These are phyloP conservation scores for Cyrtonyx montezumae DNA, from an alignment of 2,113 vertebrate species.

Conservation along the genomic window DNA sequence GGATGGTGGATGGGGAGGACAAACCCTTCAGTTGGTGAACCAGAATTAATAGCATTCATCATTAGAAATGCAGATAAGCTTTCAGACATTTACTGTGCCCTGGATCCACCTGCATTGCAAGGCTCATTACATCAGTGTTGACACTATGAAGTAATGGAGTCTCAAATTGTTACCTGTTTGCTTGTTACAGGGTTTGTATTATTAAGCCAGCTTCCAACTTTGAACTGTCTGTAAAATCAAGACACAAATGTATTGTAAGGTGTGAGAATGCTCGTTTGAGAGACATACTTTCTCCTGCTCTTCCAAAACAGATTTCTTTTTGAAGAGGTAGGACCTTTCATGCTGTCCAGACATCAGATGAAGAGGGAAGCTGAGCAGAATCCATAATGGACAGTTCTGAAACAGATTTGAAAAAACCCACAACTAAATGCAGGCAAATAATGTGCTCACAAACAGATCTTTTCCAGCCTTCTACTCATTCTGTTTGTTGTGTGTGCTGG, in stretches of 20 bases:
- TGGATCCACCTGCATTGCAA: not conserved
- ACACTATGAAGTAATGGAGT: rapidly evolving
- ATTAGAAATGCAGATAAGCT: not conserved
- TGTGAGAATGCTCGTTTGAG: not conserved
- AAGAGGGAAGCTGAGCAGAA: not conserved
- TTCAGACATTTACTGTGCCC: not conserved
- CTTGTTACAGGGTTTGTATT: not conserved
- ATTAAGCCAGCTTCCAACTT: not conserved
- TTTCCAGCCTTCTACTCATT: not conserved
- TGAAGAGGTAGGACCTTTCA: not conserved
- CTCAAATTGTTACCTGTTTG: not conserved
- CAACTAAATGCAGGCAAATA: not conserved
- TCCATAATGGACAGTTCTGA: not conserved
- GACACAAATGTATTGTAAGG: not conserved
- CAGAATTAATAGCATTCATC: not conserved
- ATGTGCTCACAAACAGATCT: not conserved
- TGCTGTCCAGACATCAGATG: not conserved
- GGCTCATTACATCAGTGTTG: not conserved
- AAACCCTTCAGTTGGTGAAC: not conserved
- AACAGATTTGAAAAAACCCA: not conserved
- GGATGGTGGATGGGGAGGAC: not conserved
- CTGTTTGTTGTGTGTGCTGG: not conserved
- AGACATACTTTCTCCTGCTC: not conserved
- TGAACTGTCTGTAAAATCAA: not conserved
- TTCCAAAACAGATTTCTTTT: not conserved